Evolutionary conservation across 2,797 vertebrate genomes (phyloP).

Genomic region (Darevskia nairensis): DNA sequence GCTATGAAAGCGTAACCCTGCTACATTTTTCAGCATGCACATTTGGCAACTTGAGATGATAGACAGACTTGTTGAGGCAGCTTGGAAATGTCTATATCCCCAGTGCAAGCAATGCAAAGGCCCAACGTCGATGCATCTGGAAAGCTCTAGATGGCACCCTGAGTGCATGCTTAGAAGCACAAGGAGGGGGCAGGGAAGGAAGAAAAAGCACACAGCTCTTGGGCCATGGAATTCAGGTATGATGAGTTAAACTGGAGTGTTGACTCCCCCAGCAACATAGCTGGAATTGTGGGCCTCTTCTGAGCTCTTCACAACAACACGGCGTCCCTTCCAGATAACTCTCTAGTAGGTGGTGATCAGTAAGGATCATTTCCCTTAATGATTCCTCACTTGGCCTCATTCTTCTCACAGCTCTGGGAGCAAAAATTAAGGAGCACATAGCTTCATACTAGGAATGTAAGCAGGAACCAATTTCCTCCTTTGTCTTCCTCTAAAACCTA

Average conservation of each 20-base stretch:
- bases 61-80: not conserved
- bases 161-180: not conserved
- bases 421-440: too few relatives aligned
- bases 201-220: not conserved
- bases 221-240: not conserved
- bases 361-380: not conserved
- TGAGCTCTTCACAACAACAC: not conserved
- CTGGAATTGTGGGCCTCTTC: not conserved
- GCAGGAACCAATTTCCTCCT: too few relatives aligned
- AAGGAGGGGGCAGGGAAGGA: not conserved
- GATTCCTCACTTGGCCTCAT: not conserved
- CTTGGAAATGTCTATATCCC: not conserved
- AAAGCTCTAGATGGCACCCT: conserved; percentile 18
- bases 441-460: too few relatives aligned
- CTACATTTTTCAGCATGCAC: not conserved
- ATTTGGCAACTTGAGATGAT: not conserved
- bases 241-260: not conserved
- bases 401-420: not conserved
- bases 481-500: too few relatives aligned
- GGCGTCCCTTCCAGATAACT: not conserved
- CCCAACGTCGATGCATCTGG: not conserved
- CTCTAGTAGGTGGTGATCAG: conserved; percentile 21
- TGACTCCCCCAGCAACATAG: not conserved
- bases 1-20: too few relatives aligned
- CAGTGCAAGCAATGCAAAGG: not conserved